Conservation (phyloP, 2,797 vertebrate genomes). For the Coregonus sp. region DNA sequence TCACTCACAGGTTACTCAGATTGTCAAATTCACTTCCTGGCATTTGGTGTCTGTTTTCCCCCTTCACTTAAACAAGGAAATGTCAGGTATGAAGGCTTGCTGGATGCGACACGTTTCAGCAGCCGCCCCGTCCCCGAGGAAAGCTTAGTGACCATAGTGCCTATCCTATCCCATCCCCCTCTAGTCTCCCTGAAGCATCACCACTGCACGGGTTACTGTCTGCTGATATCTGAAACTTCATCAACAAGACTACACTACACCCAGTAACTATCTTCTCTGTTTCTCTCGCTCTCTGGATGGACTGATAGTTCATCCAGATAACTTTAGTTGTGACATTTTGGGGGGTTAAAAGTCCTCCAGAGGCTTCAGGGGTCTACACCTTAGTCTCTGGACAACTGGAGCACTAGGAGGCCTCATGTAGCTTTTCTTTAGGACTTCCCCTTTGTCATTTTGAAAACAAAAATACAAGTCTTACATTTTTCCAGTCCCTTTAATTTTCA, state of each 20-base stretch:
- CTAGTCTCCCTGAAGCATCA: slow-evolving; percentile 28
- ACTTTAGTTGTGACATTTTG: neutral
- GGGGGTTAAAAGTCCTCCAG: slow-evolving; percentile 8
- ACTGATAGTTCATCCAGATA: neutral
- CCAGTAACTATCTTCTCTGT: slow-evolving; percentile 3
- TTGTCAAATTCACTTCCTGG: slow-evolving; percentile 34
- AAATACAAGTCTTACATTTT: slow-evolving; percentile 42
- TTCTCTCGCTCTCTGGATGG: slow-evolving; percentile 11
- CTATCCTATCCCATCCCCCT: slow-evolving; percentile 40
- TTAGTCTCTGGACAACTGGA: slow-evolving; percentile 10
- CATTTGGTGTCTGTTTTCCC: slow-evolving; percentile 52
- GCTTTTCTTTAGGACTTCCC: slow-evolving; percentile 17
- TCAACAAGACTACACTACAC: neutral
- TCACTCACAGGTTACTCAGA: slow-evolving; percentile 42
- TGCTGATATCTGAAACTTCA: slow-evolving; percentile 18
- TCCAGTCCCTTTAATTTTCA: slow-evolving; percentile 54
- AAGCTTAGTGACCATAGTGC: slow-evolving; percentile 74
- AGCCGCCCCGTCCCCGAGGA: slow-evolving; percentile 55
- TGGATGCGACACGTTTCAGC: slow-evolving; percentile 51
- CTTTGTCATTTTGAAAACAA: slow-evolving; percentile 40
- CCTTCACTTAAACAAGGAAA: slow-evolving; percentile 40
- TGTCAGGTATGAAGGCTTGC: slow-evolving; percentile 41
- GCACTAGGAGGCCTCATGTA: slow-evolving; percentile 30
- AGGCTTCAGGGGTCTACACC: slow-evolving; percentile 21
- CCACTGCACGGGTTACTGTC: slow-evolving; percentile 18